phyloP scores from a whole-genome alignment of 2,888 invertebrate species.

The Choristoneura rosaceana region DNA sequence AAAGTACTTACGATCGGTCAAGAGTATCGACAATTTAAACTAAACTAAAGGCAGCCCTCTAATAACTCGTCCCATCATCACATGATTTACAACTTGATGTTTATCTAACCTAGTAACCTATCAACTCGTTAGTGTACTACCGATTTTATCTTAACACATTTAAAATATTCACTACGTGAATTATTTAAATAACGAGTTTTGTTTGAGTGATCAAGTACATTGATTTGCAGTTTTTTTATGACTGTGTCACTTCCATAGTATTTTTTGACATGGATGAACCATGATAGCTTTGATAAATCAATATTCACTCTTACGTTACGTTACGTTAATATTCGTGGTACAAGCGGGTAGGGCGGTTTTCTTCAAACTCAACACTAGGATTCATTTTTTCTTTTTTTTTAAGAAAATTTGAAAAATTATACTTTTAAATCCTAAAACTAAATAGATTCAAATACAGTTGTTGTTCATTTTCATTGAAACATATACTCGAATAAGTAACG shows the following conservation, averaged over 20 bases:
- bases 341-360: too few species aligned
- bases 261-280: too few species aligned
- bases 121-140: conserved; percentile 2
- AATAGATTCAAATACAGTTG: background rate
- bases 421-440: background rate
- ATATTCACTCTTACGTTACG: too few species aligned
- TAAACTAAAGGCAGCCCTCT: background rate
- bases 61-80: background rate
- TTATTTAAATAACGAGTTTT: background rate
- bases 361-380: too few species aligned
- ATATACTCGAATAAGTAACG: background rate
- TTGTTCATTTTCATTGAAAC: background rate
- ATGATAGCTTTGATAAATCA: too few species aligned
- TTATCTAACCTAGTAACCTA: conserved; percentile 19
- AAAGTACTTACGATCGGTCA: background rate
- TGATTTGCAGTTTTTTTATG: background rate
- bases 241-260: too few species aligned
- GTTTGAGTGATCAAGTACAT: background rate
- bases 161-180: background rate
- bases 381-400: too few species aligned
- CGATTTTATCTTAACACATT: conserved; percentile 3
- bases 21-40: background rate
- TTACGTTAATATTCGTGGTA: too few species aligned
- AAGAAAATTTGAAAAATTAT: background rate
- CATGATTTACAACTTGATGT: conserved; percentile 25